Evolutionary conservation across 2,888 invertebrate genomes (phyloP).

Genomic region (Meandrusa payeni): DNA sequence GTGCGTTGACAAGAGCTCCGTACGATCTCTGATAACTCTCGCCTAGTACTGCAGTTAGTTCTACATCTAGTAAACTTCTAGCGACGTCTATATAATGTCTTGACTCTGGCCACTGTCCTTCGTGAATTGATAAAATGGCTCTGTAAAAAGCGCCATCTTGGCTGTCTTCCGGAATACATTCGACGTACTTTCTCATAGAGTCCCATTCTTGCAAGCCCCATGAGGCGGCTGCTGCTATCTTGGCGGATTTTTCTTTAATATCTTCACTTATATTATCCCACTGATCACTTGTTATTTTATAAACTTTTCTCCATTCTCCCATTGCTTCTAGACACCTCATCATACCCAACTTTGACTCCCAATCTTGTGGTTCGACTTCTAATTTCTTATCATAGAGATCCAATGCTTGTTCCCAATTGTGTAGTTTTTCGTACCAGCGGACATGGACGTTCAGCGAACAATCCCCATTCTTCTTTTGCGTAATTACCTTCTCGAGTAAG

Average conservation of each 20-base stretch:
- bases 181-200: slow-evolving; percentile 94
- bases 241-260: slow-evolving; percentile 84
- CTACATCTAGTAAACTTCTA: slow-evolving; percentile 95
- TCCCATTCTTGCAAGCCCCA: slow-evolving; percentile 98
- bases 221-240: slow-evolving; percentile 95
- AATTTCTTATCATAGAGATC: slow-evolving; percentile 91
- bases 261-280: slow-evolving; percentile 73
- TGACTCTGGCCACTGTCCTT: slow-evolving; percentile 85
- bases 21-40: slow-evolving; percentile 97
- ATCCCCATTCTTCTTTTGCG: slow-evolving; percentile 84
- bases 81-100: slow-evolving; percentile 94
- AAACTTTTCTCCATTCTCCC: slow-evolving; percentile 97
- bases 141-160: slow-evolving; percentile 98
- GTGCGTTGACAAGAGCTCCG: slow-evolving; percentile 96
- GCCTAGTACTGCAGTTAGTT: slow-evolving; percentile 96
- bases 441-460: slow-evolving; percentile 82
- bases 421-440: slow-evolving; percentile 98
- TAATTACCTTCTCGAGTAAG: slow-evolving; percentile 92
- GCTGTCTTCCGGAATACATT: slow-evolving; percentile 91
- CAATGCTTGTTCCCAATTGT: slow-evolving; percentile 98
- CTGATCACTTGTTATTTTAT: slow-evolving; percentile 87
- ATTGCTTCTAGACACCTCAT: slow-evolving; percentile 98
- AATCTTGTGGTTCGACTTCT: slow-evolving; percentile 83
- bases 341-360: slow-evolving; percentile 93
- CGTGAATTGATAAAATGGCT: slow-evolving; percentile 94